A percentile compares a stretch with the other conserved stretches of the same genome.
Conservation (phyloP, 2,888 invertebrate species). For the Epistrophe grossulariae region DNA sequence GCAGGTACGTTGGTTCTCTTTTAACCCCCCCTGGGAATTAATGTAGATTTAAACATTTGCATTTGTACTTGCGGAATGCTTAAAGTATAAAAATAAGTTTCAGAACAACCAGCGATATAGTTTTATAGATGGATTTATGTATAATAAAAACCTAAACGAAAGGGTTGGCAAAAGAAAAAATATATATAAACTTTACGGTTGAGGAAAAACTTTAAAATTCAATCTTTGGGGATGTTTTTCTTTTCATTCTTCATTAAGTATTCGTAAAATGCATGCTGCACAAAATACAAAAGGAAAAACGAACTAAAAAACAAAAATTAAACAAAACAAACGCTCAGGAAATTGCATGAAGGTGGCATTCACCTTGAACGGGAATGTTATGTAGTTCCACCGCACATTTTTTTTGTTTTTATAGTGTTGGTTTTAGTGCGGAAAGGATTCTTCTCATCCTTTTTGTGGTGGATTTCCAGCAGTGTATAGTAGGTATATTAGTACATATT, state of each 20-base stretch:
- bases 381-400: neutral
- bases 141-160: slow-evolving; percentile 12
- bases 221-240: slow-evolving; percentile 73
- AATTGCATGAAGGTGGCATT: slow-evolving; percentile 38
- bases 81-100: slow-evolving; percentile 72
- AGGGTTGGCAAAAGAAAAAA: slow-evolving; percentile 48
- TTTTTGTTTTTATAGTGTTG: slow-evolving; percentile 31
- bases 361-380: slow-evolving; percentile 19
- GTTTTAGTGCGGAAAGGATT: slow-evolving; percentile 21
- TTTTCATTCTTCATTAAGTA: slow-evolving; percentile 70
- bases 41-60: slow-evolving; percentile 76
- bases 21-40: slow-evolving; percentile 66
- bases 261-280: slow-evolving; percentile 63
- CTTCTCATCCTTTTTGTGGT: neutral
- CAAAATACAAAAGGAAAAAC: neutral
- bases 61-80: slow-evolving; percentile 66
- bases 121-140: neutral
- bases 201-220: slow-evolving; percentile 72
- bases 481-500: slow-evolving; percentile 26
- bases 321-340: slow-evolving; percentile 15
- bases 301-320: neutral
- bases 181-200: slow-evolving; percentile 40
- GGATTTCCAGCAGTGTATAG: neutral
- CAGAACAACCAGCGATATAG: neutral
- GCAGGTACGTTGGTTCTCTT: neutral